Percentiles rank a stretch among this genome's conserved stretches.
These are phyloP conservation scores for Seladonia tumulorum DNA, from an alignment of 2,888 invertebrate genomes.

Conservation along the genomic window DNA sequence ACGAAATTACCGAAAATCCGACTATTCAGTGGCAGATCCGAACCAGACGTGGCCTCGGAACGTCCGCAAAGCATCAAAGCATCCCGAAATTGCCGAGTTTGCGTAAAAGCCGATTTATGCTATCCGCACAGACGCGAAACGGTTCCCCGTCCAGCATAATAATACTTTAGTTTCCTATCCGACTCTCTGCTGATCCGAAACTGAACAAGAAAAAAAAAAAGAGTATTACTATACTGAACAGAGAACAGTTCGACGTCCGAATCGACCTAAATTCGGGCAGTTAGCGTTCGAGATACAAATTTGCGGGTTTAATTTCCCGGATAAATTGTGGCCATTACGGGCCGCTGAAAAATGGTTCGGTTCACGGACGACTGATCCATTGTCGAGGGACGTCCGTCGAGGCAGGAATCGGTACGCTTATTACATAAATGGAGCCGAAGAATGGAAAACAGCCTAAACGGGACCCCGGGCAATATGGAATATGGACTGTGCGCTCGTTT, in stretches of 20 bases:
- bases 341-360: neutral
- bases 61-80: neutral
- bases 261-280: neutral
- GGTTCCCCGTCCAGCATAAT: too few relatives aligned
- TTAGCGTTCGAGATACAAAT: neutral
- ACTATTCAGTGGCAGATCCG: neutral
- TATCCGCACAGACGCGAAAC: too few relatives aligned
- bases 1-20: neutral
- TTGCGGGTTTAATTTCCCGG: constrained; percentile 26
- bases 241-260: too few relatives aligned
- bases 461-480: neutral
- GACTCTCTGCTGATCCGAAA: too few relatives aligned
- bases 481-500: constrained; percentile 10
- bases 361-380: constrained; percentile 16
- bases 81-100: neutral
- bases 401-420: constrained; percentile 12
- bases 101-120: neutral
- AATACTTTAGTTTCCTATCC: too few relatives aligned
- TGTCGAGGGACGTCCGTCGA: neutral
- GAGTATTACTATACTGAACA: too few relatives aligned
- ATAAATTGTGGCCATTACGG: constrained; percentile 19
- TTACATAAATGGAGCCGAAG: constrained; percentile 20
- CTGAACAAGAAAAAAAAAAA: too few relatives aligned
- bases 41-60: neutral
- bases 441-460: neutral